phyloP scores from a whole-genome alignment of 2,888 invertebrate genomes.

The Aethes cnicana region DNA sequence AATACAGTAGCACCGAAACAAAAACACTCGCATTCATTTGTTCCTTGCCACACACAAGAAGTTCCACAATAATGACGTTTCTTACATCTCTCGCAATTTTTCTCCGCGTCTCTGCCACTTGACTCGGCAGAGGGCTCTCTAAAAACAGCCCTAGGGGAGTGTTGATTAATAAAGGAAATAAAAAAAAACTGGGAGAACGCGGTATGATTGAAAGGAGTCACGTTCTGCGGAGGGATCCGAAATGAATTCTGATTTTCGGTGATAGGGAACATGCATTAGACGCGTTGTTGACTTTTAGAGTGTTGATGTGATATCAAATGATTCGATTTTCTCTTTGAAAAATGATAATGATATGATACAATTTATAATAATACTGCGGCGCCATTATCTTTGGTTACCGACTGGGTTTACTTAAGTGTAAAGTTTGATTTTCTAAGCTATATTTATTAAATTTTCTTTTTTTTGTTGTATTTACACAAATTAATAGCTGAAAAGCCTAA shows the following conservation, averaged over 20 bases:
- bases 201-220: constrained; percentile 50
- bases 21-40: constrained; percentile 47
- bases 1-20: constrained; percentile 8
- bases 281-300: constrained; percentile 23
- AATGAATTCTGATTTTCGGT: constrained; percentile 32
- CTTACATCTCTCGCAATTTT: constrained; percentile 58
- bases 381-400: too few species aligned
- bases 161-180: constrained; percentile 75
- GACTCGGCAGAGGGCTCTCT: constrained; percentile 65
- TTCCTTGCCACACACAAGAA: constrained; percentile 33
- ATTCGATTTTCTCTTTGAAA: constrained; percentile 8
- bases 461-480: too few species aligned
- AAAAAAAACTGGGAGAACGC: constrained; percentile 51
- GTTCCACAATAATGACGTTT: constrained; percentile 31
- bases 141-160: constrained; percentile 64
- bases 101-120: constrained; percentile 62
- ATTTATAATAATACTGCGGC: too few species aligned
- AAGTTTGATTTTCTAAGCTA: too few species aligned
- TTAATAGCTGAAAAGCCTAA: too few species aligned
- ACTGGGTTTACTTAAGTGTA: too few species aligned
- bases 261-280: constrained; percentile 25
- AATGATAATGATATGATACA: too few species aligned
- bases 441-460: too few species aligned
- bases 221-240: constrained; percentile 34
- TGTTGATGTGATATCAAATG: constrained; percentile 18